Base-by-base conservation (phyloP, 2,113 vertebrate genomes). In the Lamprologus callipterus region DNA sequence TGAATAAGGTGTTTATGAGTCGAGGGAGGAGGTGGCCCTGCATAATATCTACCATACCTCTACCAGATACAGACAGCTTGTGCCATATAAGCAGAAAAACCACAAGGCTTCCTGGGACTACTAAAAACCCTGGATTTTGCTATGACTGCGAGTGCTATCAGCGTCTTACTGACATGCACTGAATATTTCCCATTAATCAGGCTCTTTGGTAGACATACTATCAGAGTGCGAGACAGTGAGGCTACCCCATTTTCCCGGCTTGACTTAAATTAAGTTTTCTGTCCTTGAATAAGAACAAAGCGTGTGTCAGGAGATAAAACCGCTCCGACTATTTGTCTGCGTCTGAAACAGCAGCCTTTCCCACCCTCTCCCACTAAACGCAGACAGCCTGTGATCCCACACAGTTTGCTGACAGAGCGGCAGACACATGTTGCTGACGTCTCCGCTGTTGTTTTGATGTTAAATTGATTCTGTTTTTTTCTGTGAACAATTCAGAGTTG, bases 221-320 rank as follows among this genome's bases (percentile, higher is more conserved):
- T 94, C 88, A 80, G 91, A 86, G 83, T 87, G 80, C 86, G 7
- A 89, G 86, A 92, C 83, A 60, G 79, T 21, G 79, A 87, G 84
- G 86, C 84, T 86, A 87, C 63, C 65, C 7, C 37, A 33, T 84
- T 90, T 84, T 81, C 82, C 40, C 17, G 6, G 80, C 85, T 88
- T 85, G 45, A 40, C 55, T 83, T 84, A 85, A 93, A 85, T 88
- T 42, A 85, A 80, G 89, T 84, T 86, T 87, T 28, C 55, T 68
- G 93, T 91, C 95, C 93, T 95, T 95, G 92, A 94, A 82, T 85
- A 49, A 87, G 73, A 92, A 90, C 87, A 73, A 82, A 91, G 89
- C 75, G 21, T 84, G 91, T 85, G 82, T 81, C 55, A 55, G 89
- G 47, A 85, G 65, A 88, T 83, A 86, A 87, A 89, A 88, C 75